Evolutionary conservation across 2,113 vertebrate genomes (phyloP).

Genomic region (Syrrhaptes paradoxus): DNA sequence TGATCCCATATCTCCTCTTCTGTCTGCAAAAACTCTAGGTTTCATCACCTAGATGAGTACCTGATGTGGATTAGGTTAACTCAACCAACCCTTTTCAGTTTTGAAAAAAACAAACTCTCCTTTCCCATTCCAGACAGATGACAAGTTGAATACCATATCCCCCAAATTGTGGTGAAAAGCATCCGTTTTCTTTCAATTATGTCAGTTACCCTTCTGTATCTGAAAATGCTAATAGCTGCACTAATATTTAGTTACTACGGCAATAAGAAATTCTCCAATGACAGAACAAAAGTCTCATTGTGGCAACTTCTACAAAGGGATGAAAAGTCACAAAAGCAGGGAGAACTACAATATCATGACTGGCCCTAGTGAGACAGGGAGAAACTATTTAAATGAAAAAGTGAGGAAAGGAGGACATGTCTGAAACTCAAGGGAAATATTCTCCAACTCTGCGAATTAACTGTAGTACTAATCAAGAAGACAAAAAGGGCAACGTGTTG

Average conservation of each 20-base stretch:
- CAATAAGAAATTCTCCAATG: background rate
- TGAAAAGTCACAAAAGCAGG: background rate
- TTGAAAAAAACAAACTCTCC: background rate
- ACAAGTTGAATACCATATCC: background rate
- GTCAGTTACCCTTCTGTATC: background rate
- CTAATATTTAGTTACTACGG: background rate
- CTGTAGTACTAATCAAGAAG: background rate
- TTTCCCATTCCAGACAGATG: background rate
- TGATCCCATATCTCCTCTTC: background rate
- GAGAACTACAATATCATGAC: background rate
- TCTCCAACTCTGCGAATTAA: background rate
- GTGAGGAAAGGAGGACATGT: background rate
- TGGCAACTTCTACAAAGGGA: background rate
- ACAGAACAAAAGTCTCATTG: background rate
- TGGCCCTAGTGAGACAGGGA: background rate
- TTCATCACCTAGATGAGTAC: background rate
- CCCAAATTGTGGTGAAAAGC: background rate
- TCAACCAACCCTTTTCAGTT: background rate
- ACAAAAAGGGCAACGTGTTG: background rate
- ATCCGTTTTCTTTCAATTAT: background rate
- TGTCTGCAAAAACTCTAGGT: background rate
- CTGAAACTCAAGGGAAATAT: background rate
- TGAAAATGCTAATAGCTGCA: background rate
- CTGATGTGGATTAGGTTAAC: background rate
- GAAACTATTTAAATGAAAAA: background rate